Percentiles rank a stretch among this genome's conserved stretches.
Evolutionary conservation across 2,888 invertebrate genomes (phyloP).

Genomic region (Argyresthia goedartella): DNA sequence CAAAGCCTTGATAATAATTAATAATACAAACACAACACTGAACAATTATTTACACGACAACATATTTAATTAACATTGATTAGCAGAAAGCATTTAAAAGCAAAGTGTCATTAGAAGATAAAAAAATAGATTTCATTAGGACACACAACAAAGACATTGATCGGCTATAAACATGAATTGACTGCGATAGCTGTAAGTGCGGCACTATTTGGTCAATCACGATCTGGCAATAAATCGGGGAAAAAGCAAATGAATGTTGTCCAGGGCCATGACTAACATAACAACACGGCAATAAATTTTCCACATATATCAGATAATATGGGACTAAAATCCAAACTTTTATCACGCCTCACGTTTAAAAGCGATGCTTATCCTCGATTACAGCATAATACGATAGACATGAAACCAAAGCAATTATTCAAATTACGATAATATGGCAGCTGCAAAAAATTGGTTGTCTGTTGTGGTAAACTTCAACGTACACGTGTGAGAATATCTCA

Average conservation of each 20-base stretch:
- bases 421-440: neutral
- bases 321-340: too few species aligned
- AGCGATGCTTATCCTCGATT: too few species aligned
- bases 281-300: too few species aligned
- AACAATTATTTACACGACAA: too few species aligned
- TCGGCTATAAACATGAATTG: constrained; percentile 10
- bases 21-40: neutral
- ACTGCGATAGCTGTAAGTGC: constrained; percentile 5
- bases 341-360: too few species aligned
- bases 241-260: too few species aligned
- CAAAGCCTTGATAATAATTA: neutral
- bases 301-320: too few species aligned
- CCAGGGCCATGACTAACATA: too few species aligned
- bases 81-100: constrained; percentile 1
- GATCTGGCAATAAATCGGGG: too few species aligned
- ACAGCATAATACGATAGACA: too few species aligned
- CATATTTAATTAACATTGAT: neutral
- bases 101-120: constrained; percentile 1
- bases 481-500: constrained; percentile 51
- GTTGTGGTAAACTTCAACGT: neutral
- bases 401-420: neutral
- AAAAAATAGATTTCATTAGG: constrained; percentile 2
- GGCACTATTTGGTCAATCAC: constrained; percentile 1
- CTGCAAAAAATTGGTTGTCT: neutral
- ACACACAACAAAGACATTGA: constrained; percentile 4